Percentiles rank a stretch among this genome's conserved stretches.
phyloP scores from a whole-genome alignment of 2,113 vertebrate species.

The Platysternon megacephalum region DNA sequence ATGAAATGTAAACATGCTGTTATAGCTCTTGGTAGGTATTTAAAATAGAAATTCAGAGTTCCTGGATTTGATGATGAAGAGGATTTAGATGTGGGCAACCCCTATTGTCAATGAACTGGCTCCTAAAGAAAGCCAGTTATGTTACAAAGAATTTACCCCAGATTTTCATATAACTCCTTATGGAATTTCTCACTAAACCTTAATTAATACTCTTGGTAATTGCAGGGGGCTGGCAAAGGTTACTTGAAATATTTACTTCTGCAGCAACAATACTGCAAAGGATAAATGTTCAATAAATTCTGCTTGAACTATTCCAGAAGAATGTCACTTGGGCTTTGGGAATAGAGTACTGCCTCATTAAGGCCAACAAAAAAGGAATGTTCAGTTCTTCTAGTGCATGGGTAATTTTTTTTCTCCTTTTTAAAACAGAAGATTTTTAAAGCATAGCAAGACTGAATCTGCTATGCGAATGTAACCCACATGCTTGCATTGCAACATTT shows the following conservation, averaged over 20 bases:
- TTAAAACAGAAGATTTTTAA: not conserved
- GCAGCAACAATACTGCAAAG: conserved; percentile 10
- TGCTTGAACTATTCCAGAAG: conserved; percentile 38
- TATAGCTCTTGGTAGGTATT: not conserved
- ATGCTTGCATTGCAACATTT: not conserved
- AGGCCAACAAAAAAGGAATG: not conserved
- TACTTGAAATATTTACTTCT: conserved; percentile 28
- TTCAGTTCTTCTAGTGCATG: not conserved
- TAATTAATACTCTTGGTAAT: conserved; percentile 54
- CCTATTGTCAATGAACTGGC: not conserved
- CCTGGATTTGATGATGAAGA: not conserved
- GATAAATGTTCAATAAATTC: not conserved
- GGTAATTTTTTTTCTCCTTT: not conserved
- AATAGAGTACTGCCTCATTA: conserved; percentile 57
- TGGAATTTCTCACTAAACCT: not conserved
- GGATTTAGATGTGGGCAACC: not conserved
- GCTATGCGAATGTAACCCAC: not conserved
- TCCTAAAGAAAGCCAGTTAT: not conserved
- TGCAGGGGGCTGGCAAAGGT: conserved; percentile 22
- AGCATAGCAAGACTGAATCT: not conserved
- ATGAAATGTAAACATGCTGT: not conserved
- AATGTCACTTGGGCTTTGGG: conserved; percentile 54
- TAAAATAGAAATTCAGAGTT: not conserved
- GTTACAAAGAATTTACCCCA: not conserved
- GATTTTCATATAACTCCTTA: not conserved